Conservation (phyloP, 2,113 vertebrate species). For the Tragelaphus buxtoni region DNA sequence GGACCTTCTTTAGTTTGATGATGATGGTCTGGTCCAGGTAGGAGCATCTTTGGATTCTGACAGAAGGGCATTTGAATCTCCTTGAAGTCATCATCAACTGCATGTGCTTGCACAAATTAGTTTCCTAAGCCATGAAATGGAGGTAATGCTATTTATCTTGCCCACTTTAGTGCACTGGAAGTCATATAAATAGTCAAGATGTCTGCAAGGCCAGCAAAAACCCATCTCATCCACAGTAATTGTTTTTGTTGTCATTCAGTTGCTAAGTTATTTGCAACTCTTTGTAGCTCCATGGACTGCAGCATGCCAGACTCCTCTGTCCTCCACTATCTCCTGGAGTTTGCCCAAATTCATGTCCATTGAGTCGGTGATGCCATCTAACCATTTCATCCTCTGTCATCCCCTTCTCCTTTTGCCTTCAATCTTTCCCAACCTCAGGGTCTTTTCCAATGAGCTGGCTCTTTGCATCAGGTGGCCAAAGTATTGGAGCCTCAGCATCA, state of each 20-base stretch:
- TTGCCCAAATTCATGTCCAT: neutral
- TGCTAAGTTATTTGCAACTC: neutral
- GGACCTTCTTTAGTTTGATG: neutral
- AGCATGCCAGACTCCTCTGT: neutral
- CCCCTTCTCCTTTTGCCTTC: neutral
- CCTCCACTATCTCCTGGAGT: neutral
- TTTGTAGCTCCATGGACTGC: neutral
- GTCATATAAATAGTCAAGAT: neutral
- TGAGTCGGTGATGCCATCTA: neutral
- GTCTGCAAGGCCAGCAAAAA: neutral
- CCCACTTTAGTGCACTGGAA: fast-evolving
- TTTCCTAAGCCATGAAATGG: neutral
- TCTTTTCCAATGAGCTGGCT: neutral
- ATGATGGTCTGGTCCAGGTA: too few relatives aligned
- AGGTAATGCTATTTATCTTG: neutral
- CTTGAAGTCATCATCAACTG: neutral
- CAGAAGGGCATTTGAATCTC: neutral
- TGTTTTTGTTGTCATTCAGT: neutral
- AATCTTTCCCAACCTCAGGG: neutral
- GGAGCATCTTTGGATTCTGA: neutral
- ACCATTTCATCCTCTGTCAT: neutral
- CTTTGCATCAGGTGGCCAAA: neutral
- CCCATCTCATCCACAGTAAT: neutral
- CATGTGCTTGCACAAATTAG: neutral
- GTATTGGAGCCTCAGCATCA: neutral